Conservation (phyloP, 2,113 vertebrate species). For the Grammomys dolichurus region DNA sequence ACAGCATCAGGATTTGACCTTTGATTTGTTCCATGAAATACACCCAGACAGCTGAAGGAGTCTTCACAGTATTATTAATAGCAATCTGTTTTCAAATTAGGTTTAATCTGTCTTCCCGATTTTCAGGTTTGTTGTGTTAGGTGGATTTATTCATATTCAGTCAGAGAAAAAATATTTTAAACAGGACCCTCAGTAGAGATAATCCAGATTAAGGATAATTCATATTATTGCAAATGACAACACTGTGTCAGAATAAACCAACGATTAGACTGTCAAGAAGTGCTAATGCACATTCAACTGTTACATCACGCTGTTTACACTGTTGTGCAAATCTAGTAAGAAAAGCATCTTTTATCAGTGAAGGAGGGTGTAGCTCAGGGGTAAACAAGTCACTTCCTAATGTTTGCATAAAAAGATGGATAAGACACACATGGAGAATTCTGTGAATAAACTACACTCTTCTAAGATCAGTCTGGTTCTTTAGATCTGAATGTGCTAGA, state of each 20-base stretch:
- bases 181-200: not conserved
- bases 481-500: constrained; percentile 12
- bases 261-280: not conserved
- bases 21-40: constrained; percentile 32
- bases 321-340: not conserved
- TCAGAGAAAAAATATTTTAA: constrained; percentile 24
- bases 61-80: constrained; percentile 56
- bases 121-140: constrained; percentile 8
- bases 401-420: not conserved
- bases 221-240: not conserved
- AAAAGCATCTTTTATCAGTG: constrained; percentile 13
- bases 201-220: constrained; percentile 38
- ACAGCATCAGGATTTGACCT: constrained; percentile 58
- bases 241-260: not conserved
- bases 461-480: not conserved
- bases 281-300: not conserved
- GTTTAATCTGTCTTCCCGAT: constrained; percentile 11
- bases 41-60: constrained; percentile 33
- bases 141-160: not conserved
- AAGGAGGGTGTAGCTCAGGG: constrained; percentile 25
- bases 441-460: constrained; percentile 49
- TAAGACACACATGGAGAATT: not conserved
- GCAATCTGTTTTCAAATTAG: constrained; percentile 22
- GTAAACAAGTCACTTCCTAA: constrained; percentile 23
- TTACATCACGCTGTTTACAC: constrained; percentile 24